Evolutionary conservation across 2,888 invertebrate species (phyloP).

Genomic region (Epinotia demarniana): DNA sequence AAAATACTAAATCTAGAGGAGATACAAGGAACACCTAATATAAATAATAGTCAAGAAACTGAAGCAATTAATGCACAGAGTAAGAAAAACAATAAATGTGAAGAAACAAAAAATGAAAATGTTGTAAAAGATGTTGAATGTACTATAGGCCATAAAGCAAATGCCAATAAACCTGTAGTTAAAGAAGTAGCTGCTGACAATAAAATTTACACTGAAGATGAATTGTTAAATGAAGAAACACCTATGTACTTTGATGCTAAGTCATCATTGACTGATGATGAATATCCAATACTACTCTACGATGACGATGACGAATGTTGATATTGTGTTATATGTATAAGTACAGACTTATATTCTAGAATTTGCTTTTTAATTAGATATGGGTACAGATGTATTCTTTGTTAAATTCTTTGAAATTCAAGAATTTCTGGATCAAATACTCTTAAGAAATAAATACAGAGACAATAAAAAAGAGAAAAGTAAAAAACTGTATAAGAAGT

Average conservation of each 20-base stretch:
- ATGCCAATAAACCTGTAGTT: not conserved
- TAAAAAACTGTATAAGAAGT: no score
- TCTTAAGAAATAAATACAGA: no score
- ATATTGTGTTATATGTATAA: not conserved
- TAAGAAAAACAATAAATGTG: not conserved
- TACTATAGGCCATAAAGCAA: not conserved
- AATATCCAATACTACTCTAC: constrained; percentile 1
- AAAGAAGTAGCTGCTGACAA: not conserved
- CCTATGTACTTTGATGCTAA: not conserved
- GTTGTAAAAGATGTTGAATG: not conserved
- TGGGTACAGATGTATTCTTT: no score
- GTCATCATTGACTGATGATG: constrained; percentile 14
- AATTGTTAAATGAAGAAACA: constrained; percentile 1
- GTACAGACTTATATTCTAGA: no score
- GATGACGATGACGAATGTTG: not conserved
- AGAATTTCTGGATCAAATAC: no score
- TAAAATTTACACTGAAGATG: constrained; percentile 27
- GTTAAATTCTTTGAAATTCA: no score
- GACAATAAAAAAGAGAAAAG: no score
- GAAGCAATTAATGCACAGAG: not conserved
- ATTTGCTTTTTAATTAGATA: no score
- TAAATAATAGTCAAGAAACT: not conserved
- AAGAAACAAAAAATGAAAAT: not conserved
- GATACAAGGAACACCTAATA: not conserved
- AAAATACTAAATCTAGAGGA: not conserved